phyloP scores from a whole-genome alignment of 2,113 vertebrate genomes.

The Callaeas wilsoni region DNA sequence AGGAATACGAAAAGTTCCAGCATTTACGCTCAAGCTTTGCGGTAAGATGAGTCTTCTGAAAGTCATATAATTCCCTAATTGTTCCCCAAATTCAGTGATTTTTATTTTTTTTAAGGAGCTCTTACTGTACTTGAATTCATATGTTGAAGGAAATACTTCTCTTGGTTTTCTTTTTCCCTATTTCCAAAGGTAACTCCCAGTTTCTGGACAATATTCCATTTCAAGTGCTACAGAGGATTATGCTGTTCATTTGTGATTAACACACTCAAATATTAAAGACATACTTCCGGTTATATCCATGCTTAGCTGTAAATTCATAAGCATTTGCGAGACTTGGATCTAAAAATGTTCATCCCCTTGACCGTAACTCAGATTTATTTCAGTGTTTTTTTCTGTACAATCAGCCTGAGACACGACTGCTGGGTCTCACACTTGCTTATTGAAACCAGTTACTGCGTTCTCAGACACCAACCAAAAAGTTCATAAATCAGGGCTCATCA shows the following conservation, averaged over 20 bases:
- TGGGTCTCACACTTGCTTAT: not conserved
- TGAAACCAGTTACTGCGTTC: not conserved
- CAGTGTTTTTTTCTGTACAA: not conserved
- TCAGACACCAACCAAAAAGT: not conserved
- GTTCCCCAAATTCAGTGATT: not conserved
- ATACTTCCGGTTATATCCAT: not conserved
- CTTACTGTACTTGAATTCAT: too few species aligned
- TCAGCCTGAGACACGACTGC: not conserved
- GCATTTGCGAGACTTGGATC: not conserved
- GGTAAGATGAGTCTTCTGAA: not conserved
- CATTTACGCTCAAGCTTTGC: not conserved
- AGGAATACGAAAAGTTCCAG: not conserved
- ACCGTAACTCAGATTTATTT: not conserved
- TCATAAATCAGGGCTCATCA: not conserved
- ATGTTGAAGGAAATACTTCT: not conserved
- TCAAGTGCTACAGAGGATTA: not conserved
- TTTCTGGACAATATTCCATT: not conserved
- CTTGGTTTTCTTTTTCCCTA: not conserved
- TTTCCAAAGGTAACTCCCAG: not conserved
- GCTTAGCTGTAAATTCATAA: not conserved
- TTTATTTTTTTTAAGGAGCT: not conserved
- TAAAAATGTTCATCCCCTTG: not conserved
- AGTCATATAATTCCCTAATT: not conserved
- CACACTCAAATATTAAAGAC: not conserved
- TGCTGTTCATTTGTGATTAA: not conserved